Evolutionary conservation across 30 jellyfish, hydroid and myxozoan species (phyloP).

Genomic region (Aurelia aurita): DNA sequence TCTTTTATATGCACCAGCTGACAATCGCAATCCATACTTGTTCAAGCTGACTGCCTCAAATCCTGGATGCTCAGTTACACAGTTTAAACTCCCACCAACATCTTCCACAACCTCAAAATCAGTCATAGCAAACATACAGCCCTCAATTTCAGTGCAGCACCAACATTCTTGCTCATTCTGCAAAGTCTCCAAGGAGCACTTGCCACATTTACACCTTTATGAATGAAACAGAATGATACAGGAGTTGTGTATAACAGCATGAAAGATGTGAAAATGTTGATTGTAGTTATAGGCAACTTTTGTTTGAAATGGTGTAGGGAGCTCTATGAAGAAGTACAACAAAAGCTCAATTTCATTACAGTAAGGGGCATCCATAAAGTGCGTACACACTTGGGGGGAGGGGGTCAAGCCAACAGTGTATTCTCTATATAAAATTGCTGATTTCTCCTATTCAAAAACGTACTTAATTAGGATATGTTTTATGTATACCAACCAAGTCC

Average conservation of each 20-base stretch:
- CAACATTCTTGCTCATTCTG: neutral
- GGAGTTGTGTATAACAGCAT: too few species aligned
- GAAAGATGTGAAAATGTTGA: neutral
- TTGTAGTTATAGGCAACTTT: neutral
- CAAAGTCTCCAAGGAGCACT: neutral
- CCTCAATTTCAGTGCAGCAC: slow-evolving; percentile 38
- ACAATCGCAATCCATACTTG: neutral
- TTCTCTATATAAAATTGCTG: too few species aligned
- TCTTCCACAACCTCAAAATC: slow-evolving; percentile 6
- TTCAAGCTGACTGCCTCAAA: slow-evolving; percentile 4
- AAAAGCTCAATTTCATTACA: too few species aligned
- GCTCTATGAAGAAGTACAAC: neutral
- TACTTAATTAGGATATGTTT: too few species aligned
- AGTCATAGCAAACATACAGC: slow-evolving; percentile 1
- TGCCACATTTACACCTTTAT: slow-evolving; percentile 38
- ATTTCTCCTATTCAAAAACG: too few species aligned
- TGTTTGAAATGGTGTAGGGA: neutral
- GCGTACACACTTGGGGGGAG: too few species aligned
- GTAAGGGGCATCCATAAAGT: too few species aligned
- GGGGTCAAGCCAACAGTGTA: too few species aligned
- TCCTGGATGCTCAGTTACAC: slow-evolving; percentile 35
- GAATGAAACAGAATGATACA: neutral
- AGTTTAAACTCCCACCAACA: neutral
- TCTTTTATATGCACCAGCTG: slow-evolving; percentile 1
- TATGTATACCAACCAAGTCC: too few species aligned